Base-by-base conservation (phyloP, 2,797 vertebrate genomes). In the Falco novaeseelandiae region DNA sequence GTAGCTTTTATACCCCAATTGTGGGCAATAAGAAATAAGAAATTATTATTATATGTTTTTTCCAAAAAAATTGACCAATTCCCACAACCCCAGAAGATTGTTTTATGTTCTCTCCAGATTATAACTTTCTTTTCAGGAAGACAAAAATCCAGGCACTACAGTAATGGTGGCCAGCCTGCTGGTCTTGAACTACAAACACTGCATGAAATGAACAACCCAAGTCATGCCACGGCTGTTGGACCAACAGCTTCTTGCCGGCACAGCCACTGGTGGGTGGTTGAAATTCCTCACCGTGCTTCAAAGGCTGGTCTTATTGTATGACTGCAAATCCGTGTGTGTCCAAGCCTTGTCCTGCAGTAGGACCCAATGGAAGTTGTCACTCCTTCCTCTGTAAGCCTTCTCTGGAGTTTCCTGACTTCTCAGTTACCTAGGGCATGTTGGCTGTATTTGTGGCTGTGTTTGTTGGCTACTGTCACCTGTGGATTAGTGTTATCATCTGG, bases 31-130 rank as follows among this genome's bases (percentile, higher is more conserved):
- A 74, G 11, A 91, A 73, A 17, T 30, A 34, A 40, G 14, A 59
- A 20, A 3, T 23, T 25, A 2, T 36, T 20, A 3, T n/a, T 49
- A 5, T 27, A 54, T 15, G 76, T 76, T 22, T 15, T 5, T 48
- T 57, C 7, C 7, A 27, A 70, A 89, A 92, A 44, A 5, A 5
- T 1, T 4, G 5, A 62, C 14, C 2, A 0, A 21, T 72, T 78
- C 57, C 40, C 14, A 32, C 7, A 26, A 3, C 2, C 14, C 6
- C 18, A 4, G 8, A 54, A 71, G 7, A 34, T 0, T 20, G 17
- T 42, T 42, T 89, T 40, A 57, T 34, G 4, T 59, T 83, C 32
- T 77, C 38, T 69, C 44, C 21, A 87, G 42, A 58, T n/a, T 63
- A 14, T 12, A 46, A 12, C 8, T 72, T 80, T 61, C 8, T 91